These are phyloP conservation scores for Rhinichthys osculus DNA, from an alignment of 2,797 vertebrate species.

Conservation along the genomic window DNA sequence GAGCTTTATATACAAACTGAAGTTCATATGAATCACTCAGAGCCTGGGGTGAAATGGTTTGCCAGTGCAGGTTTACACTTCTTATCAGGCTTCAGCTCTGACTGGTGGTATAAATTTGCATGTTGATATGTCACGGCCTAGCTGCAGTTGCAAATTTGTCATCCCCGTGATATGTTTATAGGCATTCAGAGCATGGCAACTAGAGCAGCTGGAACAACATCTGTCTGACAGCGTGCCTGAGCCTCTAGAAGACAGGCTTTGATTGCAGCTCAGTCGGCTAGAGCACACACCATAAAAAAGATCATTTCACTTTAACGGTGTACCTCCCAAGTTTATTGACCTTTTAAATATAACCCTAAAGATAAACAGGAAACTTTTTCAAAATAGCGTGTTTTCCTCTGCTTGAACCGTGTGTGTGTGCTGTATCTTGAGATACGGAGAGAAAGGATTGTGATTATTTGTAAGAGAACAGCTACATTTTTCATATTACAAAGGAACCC, in stretches of 20 bases:
- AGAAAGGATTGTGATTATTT: conserved; percentile 6
- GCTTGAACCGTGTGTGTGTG: not conserved
- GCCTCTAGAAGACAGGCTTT: conserved; percentile 44
- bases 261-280: conserved; percentile 56
- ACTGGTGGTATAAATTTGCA: conserved; percentile 40
- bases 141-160: conserved; percentile 34
- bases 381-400: conserved; percentile 39
- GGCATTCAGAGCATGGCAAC: conserved; percentile 41
- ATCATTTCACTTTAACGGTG: conserved; percentile 63
- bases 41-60: conserved; percentile 20
- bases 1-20: conserved; percentile 43
- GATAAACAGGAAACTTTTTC: conserved; percentile 63
- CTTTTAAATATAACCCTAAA: conserved; percentile 54
- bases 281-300: conserved; percentile 56
- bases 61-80: conserved; percentile 7
- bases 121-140: conserved; percentile 38
- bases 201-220: conserved; percentile 38
- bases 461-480: not conserved
- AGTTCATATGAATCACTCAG: conserved; percentile 41
- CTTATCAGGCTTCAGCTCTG: conserved; percentile 28
- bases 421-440: conserved; percentile 4
- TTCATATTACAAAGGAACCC: conserved; percentile 26
- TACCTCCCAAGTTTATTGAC: conserved; percentile 65
- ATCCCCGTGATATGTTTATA: conserved; percentile 21
- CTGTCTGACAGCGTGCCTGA: conserved; percentile 44